Conservation (phyloP, 2,113 vertebrate species). For the Hypomesus transpacificus region DNA sequence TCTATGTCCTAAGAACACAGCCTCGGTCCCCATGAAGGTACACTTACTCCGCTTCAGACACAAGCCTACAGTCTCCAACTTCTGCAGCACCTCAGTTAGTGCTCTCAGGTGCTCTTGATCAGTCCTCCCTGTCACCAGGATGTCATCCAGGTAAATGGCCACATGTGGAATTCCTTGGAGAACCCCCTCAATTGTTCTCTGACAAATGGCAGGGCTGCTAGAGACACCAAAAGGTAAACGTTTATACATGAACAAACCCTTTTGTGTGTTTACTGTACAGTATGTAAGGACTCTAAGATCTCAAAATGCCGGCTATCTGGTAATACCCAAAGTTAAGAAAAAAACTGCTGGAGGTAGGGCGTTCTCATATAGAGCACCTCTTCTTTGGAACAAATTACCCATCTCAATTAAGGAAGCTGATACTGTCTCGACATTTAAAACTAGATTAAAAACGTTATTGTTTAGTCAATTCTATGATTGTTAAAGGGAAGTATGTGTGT, state of each 20-base stretch:
- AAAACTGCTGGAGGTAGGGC: too few species aligned
- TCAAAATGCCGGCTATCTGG: too few species aligned
- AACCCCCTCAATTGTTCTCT: neutral
- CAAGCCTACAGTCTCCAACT: neutral
- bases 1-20: neutral
- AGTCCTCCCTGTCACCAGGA: conserved; percentile 1
- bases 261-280: conserved; percentile 21
- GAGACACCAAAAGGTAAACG: conserved; percentile 20
- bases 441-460: too few species aligned
- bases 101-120: conserved; percentile 17
- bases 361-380: too few species aligned
- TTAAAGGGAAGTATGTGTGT: too few species aligned
- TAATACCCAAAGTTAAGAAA: too few species aligned
- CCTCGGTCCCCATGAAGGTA: conserved; percentile 6
- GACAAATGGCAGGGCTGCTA: conserved; percentile 1
- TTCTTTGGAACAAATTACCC: too few species aligned
- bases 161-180: conserved; percentile 2
- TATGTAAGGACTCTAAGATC: too few species aligned
- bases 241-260: conserved; percentile 14
- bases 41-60: neutral
- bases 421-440: too few species aligned
- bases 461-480: too few species aligned
- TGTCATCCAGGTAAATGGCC: conserved; percentile 9
- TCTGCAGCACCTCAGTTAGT: neutral
- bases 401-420: too few species aligned